A percentile compares a stretch with the other conserved stretches of the same genome.
Conservation (phyloP, 2,888 invertebrate genomes). For the Dasysyrphus albostriatus region DNA sequence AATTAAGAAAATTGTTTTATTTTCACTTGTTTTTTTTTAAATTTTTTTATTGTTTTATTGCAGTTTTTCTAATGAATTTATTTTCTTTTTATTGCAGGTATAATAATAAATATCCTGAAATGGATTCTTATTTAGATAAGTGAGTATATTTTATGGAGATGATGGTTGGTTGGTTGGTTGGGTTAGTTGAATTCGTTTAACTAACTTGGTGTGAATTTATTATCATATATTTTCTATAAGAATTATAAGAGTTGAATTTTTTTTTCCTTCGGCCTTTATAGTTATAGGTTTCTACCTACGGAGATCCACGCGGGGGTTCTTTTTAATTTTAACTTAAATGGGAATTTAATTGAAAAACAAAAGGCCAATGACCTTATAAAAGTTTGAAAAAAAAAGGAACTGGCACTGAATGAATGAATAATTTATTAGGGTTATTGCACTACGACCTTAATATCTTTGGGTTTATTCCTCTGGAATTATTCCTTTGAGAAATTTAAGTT, state of each 20-base stretch:
- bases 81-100: conserved; percentile 63
- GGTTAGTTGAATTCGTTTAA: conserved; percentile 10
- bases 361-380: background rate
- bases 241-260: background rate
- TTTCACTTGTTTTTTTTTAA: no score
- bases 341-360: background rate
- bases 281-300: no score
- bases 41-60: conserved; percentile 30
- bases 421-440: no score
- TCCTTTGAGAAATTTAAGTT: no score
- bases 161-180: conserved; percentile 5
- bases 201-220: conserved; percentile 47
- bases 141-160: conserved; percentile 46
- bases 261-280: background rate
- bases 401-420: no score
- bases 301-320: conserved; percentile 23
- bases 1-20: conserved; percentile 62
- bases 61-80: conserved; percentile 50
- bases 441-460: no score
- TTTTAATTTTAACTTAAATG: conserved; percentile 28
- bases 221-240: conserved; percentile 53
- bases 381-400: background rate
- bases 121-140: conserved; percentile 61
- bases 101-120: conserved; percentile 34
- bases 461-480: no score